A percentile compares a stretch with the other conserved stretches of the same genome.
phyloP scores from a whole-genome alignment of 1,140 invertebrate genomes.

The Zaprionus camerounensis region DNA sequence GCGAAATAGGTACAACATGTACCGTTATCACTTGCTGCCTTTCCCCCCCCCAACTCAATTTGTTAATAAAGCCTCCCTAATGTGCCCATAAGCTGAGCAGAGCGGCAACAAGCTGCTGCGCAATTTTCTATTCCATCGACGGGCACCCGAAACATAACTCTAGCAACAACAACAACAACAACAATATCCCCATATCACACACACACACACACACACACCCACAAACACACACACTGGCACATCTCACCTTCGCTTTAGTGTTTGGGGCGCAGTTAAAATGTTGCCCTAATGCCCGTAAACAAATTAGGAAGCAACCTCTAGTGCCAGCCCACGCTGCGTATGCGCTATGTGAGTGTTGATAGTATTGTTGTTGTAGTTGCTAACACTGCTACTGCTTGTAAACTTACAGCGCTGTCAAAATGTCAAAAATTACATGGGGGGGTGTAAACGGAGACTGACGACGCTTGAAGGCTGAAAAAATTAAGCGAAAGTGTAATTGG shows the following conservation, averaged over 20 bases:
- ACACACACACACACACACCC: slow-evolving; percentile 14
- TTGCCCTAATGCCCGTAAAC: slow-evolving; percentile 58
- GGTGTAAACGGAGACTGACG: neutral
- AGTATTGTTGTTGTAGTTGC: slow-evolving; percentile 33
- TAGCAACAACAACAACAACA: neutral
- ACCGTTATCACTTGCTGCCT: neutral
- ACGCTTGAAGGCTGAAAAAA: slow-evolving; percentile 62
- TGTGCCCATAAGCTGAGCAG: slow-evolving; percentile 6
- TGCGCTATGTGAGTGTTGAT: slow-evolving; percentile 62
- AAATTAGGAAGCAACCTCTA: slow-evolving; percentile 61
- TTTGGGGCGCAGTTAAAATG: slow-evolving; percentile 34
- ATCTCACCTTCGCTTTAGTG: slow-evolving; percentile 37
- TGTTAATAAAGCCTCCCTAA: neutral
- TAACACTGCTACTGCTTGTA: slow-evolving; percentile 52
- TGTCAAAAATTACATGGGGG: slow-evolving; percentile 62
- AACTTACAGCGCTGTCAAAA: slow-evolving; percentile 71
- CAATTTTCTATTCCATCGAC: neutral
- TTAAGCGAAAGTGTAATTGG: slow-evolving; percentile 76
- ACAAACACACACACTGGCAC: slow-evolving; percentile 12
- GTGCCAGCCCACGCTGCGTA: slow-evolving; percentile 47
- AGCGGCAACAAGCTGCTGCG: slow-evolving; percentile 6
- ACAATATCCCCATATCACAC: neutral
- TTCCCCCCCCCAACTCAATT: neutral
- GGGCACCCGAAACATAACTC: slow-evolving; percentile 1
- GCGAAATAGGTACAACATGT: neutral